These are phyloP conservation scores for Phragmatobia fuliginosa DNA, from an alignment of 2,888 invertebrate genomes.

Conservation along the genomic window DNA sequence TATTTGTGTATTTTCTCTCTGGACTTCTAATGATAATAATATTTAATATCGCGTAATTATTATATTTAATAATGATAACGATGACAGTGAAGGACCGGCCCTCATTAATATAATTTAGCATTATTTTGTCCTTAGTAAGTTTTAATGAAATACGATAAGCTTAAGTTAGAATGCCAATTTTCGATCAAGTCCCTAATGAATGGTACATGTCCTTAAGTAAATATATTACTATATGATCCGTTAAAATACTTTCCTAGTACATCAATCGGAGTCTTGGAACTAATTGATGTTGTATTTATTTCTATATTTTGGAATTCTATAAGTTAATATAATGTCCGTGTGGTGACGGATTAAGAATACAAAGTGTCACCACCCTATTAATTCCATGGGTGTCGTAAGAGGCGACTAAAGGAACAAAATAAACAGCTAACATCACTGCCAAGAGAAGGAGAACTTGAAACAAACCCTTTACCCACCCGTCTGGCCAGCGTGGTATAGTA, in stretches of 20 bases:
- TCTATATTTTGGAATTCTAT: too few species aligned
- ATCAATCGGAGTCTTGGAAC: not conserved
- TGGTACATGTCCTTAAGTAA: not conserved
- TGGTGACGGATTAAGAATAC: too few species aligned
- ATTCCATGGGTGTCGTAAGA: too few species aligned
- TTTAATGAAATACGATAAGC: not conserved
- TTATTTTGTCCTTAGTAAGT: not conserved
- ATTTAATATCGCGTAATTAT: conserved; percentile 25
- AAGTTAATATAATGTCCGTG: too few species aligned
- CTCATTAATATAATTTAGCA: conserved; percentile 2
- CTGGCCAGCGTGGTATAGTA: too few species aligned
- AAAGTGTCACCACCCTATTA: too few species aligned
- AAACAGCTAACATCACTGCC: too few species aligned
- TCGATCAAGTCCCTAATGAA: not conserved
- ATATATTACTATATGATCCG: not conserved
- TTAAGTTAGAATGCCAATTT: not conserved
- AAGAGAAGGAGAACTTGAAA: too few species aligned
- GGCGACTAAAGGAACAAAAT: too few species aligned
- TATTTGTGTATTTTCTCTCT: conserved; percentile 45
- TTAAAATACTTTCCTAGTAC: not conserved
- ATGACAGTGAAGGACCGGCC: conserved; percentile 6
- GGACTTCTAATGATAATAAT: conserved; percentile 19
- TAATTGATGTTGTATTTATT: not conserved
- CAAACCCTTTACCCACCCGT: too few species aligned
- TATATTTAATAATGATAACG: conserved; percentile 21